Base-by-base conservation (phyloP, 2,113 vertebrate genomes). In the Xiphophorus couchianus region DNA sequence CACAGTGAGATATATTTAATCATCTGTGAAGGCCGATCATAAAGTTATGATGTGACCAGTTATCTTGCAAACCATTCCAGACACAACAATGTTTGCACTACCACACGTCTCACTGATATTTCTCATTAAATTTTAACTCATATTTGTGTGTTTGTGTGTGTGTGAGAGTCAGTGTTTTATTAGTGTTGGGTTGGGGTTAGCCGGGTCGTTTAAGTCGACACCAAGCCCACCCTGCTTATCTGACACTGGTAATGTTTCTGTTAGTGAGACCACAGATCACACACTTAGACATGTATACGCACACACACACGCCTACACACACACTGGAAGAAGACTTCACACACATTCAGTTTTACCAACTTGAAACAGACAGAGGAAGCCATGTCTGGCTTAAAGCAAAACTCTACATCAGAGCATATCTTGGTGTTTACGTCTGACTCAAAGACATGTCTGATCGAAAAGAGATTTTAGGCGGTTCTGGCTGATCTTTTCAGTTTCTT, bases 181-280 rank as follows among this genome's bases (percentile, higher is more conserved):
- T 74, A 80, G 64, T 37, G 73, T 39, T 73, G 65, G 27, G 66
- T 25, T 39, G 74, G 73, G 82, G 70, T 90, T 86, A 86, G 64
- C 58, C 48, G 68, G 86, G 84, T 81, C 83, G 75, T 74, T 65
- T 69, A 68, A 62, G 84, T 77, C 81, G 67, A 81, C 80, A 83
- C 77, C 1, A 78, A 81, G 85, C 87, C 76, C 83, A 80, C 17
- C 4, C 69, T 77, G 67, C 73, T 80, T 68, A 61, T 84, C 51
- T 78, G 71, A 84, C 71, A 64, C 78, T 77, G 54, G 60, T 66
- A 73, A 67, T 75, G 80, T 78, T 44, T 80, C 58, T 66, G 78
- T 77, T 62, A 72, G 70, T 69, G 62, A 42, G 13, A 42, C 39
- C 31, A 9, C 37, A 66, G 83, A 64, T 35, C 69, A 73, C 77